Percentiles rank a stretch among this genome's conserved stretches.
These are phyloP conservation scores for Macrosteles quadrilineatus DNA, from an alignment of 1,140 invertebrate genomes.

Conservation along the genomic window DNA sequence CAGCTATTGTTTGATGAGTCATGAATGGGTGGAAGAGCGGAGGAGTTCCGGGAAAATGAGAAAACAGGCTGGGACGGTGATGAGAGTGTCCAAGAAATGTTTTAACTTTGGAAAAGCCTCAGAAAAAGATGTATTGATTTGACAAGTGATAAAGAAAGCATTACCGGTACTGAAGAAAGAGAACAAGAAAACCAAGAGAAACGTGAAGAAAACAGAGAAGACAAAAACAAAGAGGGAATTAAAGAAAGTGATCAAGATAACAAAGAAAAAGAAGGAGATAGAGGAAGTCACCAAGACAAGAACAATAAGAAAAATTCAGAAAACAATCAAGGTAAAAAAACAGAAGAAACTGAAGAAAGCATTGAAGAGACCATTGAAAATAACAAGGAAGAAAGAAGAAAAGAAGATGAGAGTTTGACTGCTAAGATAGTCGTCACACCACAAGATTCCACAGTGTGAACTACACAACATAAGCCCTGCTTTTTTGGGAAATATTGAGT, in stretches of 20 bases:
- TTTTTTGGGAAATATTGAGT: constrained; percentile 3
- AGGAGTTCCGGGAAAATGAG: background rate
- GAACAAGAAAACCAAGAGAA: background rate
- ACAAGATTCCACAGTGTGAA: background rate
- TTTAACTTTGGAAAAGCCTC: background rate
- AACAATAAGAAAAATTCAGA: background rate
- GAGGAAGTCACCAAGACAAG: background rate
- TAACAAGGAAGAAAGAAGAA: background rate
- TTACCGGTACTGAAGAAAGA: background rate
- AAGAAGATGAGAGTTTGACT: background rate
- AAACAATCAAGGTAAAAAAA: background rate
- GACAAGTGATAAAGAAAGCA: background rate
- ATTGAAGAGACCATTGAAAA: background rate
- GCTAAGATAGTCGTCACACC: background rate
- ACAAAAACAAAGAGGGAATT: background rate
- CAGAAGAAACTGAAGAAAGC: constrained; percentile 1
- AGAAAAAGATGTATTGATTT: background rate
- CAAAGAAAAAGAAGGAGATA: background rate
- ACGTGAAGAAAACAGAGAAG: background rate
- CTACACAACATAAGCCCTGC: background rate
- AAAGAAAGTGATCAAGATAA: background rate
- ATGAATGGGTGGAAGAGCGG: background rate
- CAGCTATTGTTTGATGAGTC: background rate
- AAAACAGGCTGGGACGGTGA: background rate
- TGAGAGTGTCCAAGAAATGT: background rate